These are phyloP conservation scores for Uropsilus gracilis DNA, from an alignment of 2,113 vertebrate species.

Conservation along the genomic window DNA sequence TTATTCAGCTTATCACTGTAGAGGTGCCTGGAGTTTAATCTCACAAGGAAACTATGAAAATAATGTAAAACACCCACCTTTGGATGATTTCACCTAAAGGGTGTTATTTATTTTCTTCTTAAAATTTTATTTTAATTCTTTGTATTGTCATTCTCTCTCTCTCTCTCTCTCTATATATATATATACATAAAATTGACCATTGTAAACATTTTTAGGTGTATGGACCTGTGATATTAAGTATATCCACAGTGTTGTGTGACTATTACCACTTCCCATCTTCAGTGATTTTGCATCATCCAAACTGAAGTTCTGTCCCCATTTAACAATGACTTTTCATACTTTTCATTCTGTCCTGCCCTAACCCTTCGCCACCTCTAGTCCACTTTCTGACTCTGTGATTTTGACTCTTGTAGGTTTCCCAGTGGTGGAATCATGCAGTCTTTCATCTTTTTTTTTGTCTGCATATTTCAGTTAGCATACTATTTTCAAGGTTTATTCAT, in stretches of 20 bases:
- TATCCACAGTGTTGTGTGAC: not conserved
- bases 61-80: not conserved
- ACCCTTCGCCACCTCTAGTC: not conserved
- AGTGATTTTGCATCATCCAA: not conserved
- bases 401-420: not conserved
- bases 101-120: not conserved
- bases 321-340: not conserved
- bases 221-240: not conserved
- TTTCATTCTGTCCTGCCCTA: not conserved
- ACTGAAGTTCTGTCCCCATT: not conserved
- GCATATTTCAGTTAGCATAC: slow-evolving; percentile 16
- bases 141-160: not conserved
- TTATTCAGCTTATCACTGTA: not conserved
- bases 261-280: not conserved
- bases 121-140: not conserved
- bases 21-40: not conserved
- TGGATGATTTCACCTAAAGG: not conserved
- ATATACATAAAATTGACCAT: not conserved
- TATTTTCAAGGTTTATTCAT: not conserved
- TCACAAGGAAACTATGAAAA: not conserved
- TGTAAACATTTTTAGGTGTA: not conserved
- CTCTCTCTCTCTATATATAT: no score
- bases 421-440: not conserved
- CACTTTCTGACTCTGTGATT: not conserved
- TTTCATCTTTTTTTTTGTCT: slow-evolving; percentile 19